Percentiles rank a stretch among this genome's conserved stretches.
phyloP scores from a whole-genome alignment of 2,113 vertebrate genomes.

The Scytalopus superciliaris region DNA sequence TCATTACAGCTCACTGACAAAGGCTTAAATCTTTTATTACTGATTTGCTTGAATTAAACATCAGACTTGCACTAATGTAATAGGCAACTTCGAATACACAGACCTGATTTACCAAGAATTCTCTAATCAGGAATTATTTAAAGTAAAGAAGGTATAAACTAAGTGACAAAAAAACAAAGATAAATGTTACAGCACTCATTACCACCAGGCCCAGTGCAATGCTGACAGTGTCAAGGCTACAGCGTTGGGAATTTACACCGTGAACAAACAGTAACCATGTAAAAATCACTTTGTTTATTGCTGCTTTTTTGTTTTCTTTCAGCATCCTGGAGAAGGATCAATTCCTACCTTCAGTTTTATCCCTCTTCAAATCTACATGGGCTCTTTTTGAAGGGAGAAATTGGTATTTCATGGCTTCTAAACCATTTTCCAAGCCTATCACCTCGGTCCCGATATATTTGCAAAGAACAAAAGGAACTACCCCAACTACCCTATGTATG shows the following conservation, averaged over 20 bases:
- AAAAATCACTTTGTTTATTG: background rate
- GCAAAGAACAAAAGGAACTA: background rate
- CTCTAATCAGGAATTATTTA: conserved; percentile 15
- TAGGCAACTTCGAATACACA: conserved; percentile 1
- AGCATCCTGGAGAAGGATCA: background rate
- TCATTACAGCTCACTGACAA: background rate
- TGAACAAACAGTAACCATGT: background rate
- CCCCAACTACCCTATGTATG: background rate
- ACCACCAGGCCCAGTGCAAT: background rate
- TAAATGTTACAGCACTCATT: conserved; percentile 33
- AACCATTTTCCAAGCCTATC: background rate
- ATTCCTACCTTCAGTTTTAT: background rate
- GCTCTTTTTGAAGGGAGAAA: background rate
- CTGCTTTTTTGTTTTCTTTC: background rate
- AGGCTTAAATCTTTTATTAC: conserved; percentile 62
- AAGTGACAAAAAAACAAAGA: background rate
- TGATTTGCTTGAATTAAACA: conserved; percentile 62
- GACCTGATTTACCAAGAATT: conserved; percentile 14
- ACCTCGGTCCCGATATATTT: background rate
- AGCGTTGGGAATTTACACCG: background rate
- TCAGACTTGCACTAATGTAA: conserved; percentile 21
- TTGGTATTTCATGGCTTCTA: background rate
- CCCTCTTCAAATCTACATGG: background rate
- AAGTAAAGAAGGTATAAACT: conserved; percentile 25
- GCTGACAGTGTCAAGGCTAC: background rate